Evolutionary conservation across 1,140 invertebrate genomes (phyloP).

Genomic region (Triops cancriformis): DNA sequence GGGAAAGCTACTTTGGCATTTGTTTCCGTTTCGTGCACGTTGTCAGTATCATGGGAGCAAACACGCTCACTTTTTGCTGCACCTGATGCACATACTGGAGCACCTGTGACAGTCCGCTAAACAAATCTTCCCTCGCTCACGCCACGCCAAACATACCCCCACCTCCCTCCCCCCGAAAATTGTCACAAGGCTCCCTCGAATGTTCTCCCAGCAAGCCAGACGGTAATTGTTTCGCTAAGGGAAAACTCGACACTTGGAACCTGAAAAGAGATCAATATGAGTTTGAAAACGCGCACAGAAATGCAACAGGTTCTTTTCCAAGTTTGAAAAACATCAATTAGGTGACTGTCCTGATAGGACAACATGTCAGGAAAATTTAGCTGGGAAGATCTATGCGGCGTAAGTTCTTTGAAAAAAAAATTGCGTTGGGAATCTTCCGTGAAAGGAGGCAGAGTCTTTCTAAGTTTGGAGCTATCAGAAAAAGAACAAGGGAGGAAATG

Average conservation of each 20-base stretch:
- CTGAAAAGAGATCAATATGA: neutral
- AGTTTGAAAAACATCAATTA: neutral
- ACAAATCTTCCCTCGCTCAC: neutral
- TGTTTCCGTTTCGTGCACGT: neutral
- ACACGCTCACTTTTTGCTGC: slow-evolving; percentile 8
- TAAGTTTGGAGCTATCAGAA: neutral
- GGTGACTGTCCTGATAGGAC: neutral
- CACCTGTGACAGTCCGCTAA: neutral
- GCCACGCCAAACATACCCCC: neutral
- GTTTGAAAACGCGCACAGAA: neutral
- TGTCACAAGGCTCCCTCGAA: too few species aligned
- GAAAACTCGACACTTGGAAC: neutral
- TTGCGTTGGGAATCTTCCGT: too few species aligned
- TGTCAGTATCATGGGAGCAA: neutral
- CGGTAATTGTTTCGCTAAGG: too few species aligned
- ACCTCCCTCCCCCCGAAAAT: neutral
- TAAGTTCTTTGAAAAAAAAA: too few species aligned
- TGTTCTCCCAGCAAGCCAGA: too few species aligned
- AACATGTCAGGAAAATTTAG: neutral
- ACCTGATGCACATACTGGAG: neutral
- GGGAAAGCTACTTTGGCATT: neutral
- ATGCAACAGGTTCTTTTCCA: neutral
- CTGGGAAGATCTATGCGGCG: neutral
- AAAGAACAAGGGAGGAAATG: neutral
- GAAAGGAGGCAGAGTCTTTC: neutral